Percentiles rank a stretch among this genome's conserved stretches.
Evolutionary conservation across 2,888 invertebrate species (phyloP).

Genomic region (Coelogynopora nodosa): DNA sequence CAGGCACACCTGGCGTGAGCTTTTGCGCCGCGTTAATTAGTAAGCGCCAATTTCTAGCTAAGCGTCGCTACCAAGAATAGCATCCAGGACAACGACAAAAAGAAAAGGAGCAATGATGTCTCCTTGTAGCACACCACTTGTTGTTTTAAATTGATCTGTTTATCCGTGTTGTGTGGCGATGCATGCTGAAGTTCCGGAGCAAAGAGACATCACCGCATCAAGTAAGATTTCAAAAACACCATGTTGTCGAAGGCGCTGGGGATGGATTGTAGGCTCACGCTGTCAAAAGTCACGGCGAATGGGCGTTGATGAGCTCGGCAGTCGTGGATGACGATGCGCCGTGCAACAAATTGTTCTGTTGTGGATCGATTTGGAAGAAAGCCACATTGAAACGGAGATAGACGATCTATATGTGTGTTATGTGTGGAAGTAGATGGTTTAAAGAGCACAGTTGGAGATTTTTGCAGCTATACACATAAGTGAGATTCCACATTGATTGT

Average conservation of each 20-base stretch:
- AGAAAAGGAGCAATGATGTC: background rate
- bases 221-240: background rate
- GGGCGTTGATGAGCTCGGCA: background rate
- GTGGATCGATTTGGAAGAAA: constrained; percentile 29
- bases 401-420: background rate
- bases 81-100: constrained; percentile 12
- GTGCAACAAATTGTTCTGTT: background rate
- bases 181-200: background rate
- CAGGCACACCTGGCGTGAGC: constrained; percentile 16
- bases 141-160: background rate
- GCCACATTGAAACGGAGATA: background rate
- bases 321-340: background rate
- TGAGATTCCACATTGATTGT: constrained; percentile 14
- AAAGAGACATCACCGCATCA: background rate
- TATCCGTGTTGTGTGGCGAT: background rate
- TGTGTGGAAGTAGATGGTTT: background rate
- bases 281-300: background rate
- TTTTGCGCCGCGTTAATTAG: constrained; percentile 17
- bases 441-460: background rate
- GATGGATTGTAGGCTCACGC: background rate
- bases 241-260: background rate
- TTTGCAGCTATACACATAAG: constrained; percentile 32
- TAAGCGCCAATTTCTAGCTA: background rate
- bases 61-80: constrained; percentile 6
- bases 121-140: background rate